Base-by-base conservation (phyloP, 1,140 invertebrate genomes). In the Danaus melanippus region DNA sequence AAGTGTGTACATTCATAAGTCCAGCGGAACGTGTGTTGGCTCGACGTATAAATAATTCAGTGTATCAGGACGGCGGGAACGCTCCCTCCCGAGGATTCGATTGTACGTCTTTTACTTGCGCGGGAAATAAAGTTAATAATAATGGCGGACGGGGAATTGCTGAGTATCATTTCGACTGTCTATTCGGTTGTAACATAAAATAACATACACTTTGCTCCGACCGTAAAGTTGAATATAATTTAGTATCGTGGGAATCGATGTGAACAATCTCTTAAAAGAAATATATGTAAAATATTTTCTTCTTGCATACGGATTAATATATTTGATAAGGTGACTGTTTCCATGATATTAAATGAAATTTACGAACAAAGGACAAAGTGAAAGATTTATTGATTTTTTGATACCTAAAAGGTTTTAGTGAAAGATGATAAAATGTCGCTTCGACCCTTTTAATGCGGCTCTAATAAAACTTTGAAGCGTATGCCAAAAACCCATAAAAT, bases 1-100 rank as follows among this genome's bases (percentile, higher is more conserved):
- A 85, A 86, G 75, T 84, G 75, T 85, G 83, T 87, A 79, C 75
- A 76, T 77, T 79, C 69, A 75, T 84, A 77, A 79, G 80, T 79
- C 79, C 76, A 66, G 60, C 44, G 67, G 55, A 58, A 62, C 64
- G 65, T 65, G 64, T 66, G 69, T 62, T 70, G 64, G 65, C 53
- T 64, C 52, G 55, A 50, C 61, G 46, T 58, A 72, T 78, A 68
- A 78, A 78, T 78, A 74, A 78, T 78, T 75, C 75, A 78, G 53
- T 46, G 53, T 62, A 63, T 63, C 64, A 60, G 60, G 50, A 57
- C 58, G 58, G 50, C 50, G 56, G 47, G 58, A 56, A 56, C 12
- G 51, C 46, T 52, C 44, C 52, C 62, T 50, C 58, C 12, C 46
- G 58, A 64, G 54, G 46, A 58, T 66, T 64, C 66, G 69, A 68